Percentiles rank a stretch among this genome's conserved stretches.
phyloP scores from a whole-genome alignment of 64 coral and sea anemone species.

The Platygyra sinensis region DNA sequence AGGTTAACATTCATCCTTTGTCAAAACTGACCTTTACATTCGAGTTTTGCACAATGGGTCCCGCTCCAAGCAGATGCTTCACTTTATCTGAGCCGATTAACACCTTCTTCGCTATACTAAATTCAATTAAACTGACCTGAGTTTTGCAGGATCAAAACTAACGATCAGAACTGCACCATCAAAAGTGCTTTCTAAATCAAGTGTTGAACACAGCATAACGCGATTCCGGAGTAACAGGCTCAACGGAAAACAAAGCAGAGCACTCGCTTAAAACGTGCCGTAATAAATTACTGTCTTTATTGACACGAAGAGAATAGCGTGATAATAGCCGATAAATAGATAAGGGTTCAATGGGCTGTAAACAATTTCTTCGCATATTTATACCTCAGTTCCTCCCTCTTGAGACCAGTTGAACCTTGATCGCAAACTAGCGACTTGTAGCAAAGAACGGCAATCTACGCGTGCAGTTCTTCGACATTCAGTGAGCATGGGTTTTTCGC shows the following conservation, averaged over 20 bases:
- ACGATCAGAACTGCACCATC: not conserved
- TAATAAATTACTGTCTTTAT: slow-evolving; percentile 39
- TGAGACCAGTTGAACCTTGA: slow-evolving; percentile 45
- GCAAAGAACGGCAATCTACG: not conserved
- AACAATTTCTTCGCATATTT: slow-evolving; percentile 46
- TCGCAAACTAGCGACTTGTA: not conserved
- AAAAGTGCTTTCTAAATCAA: not conserved
- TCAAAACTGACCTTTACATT: not conserved
- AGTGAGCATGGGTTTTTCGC: not conserved
- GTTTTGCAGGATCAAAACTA: not conserved
- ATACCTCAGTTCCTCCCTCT: slow-evolving; percentile 24
- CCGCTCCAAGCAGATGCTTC: not conserved
- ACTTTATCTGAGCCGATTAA: not conserved
- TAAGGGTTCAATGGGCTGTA: slow-evolving; percentile 26
- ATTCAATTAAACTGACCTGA: not conserved
- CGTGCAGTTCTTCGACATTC: not conserved
- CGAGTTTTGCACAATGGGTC: not conserved
- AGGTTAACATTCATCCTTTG: not conserved
- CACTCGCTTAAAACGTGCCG: slow-evolving; percentile 37
- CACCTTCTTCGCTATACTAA: not conserved
- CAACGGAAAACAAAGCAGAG: slow-evolving; percentile 5
- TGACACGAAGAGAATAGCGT: slow-evolving; percentile 28
- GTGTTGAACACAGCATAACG: not conserved
- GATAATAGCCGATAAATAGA: slow-evolving; percentile 35
- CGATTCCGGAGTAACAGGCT: not conserved